phyloP scores from a whole-genome alignment of 2,113 vertebrate genomes.

The Ranitomeya variabilis region DNA sequence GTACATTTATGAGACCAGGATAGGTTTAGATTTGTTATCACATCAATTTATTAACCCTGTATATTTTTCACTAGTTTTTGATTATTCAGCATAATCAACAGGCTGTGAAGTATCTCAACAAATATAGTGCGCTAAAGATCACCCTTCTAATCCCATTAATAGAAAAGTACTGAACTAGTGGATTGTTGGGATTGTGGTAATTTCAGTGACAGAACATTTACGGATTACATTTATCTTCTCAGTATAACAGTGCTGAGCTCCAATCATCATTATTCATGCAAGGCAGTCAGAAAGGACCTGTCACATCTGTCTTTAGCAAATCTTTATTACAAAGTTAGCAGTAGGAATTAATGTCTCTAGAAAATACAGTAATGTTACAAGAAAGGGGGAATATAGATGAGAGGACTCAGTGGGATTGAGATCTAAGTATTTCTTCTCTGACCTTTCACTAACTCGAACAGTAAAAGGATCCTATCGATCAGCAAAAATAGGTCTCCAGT shows the following conservation, averaged over 20 bases:
- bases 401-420: neutral
- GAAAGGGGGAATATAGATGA: conserved; percentile 21
- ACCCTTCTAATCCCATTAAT: conserved; percentile 66
- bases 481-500: conserved; percentile 1
- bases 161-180: conserved; percentile 67
- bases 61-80: neutral
- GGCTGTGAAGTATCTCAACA: neutral
- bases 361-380: conserved; percentile 26
- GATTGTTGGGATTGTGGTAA: conserved; percentile 65
- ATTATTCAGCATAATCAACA: conserved; percentile 14
- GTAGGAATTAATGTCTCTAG: conserved; percentile 44
- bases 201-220: conserved; percentile 69
- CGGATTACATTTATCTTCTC: conserved; percentile 72
- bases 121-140: conserved; percentile 60
- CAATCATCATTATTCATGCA: conserved; percentile 69
- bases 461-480: conserved; percentile 14
- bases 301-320: conserved; percentile 67
- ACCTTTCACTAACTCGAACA: neutral
- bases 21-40: neutral
- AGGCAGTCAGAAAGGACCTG: conserved; percentile 65
- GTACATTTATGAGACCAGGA: too few species aligned
- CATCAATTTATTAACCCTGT: neutral
- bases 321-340: conserved; percentile 59
- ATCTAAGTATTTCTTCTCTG: conserved; percentile 27
- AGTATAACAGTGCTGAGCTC: conserved; percentile 60